phyloP scores from a whole-genome alignment of 1,140 invertebrate genomes.

The Lanistes nyassanus region DNA sequence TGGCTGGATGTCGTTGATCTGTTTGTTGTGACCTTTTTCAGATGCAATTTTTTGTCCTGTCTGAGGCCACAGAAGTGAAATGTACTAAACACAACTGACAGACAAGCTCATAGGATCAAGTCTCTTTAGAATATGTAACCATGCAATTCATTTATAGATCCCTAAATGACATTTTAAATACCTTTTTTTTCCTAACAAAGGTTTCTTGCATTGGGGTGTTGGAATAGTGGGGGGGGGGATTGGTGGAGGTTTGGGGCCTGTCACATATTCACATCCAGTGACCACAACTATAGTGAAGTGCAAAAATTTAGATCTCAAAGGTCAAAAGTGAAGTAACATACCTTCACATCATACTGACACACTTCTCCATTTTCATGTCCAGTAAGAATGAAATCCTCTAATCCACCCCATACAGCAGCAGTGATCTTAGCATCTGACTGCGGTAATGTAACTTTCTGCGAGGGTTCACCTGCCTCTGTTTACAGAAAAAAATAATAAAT shows the following conservation, averaged over 20 bases:
- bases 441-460: conserved; percentile 55
- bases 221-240: no score
- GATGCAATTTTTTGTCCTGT: conserved; percentile 78
- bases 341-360: conserved; percentile 89
- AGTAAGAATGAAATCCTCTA: conserved; percentile 92
- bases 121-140: no score
- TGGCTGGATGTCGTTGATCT: conserved; percentile 96
- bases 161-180: no score
- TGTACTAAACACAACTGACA: neutral
- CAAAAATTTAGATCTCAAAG: no score
- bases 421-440: conserved; percentile 80
- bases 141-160: no score
- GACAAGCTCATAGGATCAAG: no score
- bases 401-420: conserved; percentile 89
- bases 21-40: conserved; percentile 82
- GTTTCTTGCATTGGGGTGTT: no score
- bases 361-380: conserved; percentile 95
- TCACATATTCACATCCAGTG: no score
- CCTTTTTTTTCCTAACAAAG: no score
- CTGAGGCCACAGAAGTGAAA: conserved; percentile 62
- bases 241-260: no score
- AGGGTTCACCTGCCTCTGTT: conserved; percentile 42
- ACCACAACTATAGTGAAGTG: no score
- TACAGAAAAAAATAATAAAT: conserved; percentile 2
- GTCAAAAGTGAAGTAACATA: conserved; percentile 61